A percentile compares a stretch with the other conserved stretches of the same genome.
These are phyloP conservation scores for Psettodes erumei DNA, from an alignment of 2,113 vertebrate species.

Conservation along the genomic window DNA sequence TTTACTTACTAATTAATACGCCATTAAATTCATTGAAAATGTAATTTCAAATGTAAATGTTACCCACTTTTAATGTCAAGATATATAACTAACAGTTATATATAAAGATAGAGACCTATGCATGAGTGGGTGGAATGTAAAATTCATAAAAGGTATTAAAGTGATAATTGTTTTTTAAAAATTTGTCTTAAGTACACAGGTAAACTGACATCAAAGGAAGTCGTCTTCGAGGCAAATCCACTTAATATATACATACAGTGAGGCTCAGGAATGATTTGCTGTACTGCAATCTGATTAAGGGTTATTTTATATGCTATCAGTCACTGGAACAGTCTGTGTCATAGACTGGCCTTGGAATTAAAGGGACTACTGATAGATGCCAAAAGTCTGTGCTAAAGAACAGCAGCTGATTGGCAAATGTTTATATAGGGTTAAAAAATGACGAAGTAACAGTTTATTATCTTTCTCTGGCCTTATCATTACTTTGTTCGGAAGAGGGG, in stretches of 20 bases:
- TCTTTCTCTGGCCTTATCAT: slow-evolving; percentile 19
- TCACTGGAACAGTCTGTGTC: slow-evolving; percentile 20
- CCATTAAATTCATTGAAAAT: background rate
- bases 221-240: background rate
- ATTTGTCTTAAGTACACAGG: background rate
- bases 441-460: background rate
- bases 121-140: no score
- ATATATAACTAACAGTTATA: no score
- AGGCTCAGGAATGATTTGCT: slow-evolving; percentile 24
- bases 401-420: slow-evolving; percentile 13
- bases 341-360: slow-evolving; percentile 44
- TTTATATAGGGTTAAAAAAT: slow-evolving; percentile 16
- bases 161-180: background rate
- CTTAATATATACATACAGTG: background rate
- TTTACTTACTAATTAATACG: no score
- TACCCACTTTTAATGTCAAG: background rate
- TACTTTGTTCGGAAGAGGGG: slow-evolving; percentile 11
- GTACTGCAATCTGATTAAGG: slow-evolving; percentile 55
- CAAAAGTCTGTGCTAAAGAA: slow-evolving; percentile 27
- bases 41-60: background rate
- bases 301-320: slow-evolving; percentile 36
- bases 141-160: no score
- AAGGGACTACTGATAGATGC: slow-evolving; percentile 25
- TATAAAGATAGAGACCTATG: background rate
- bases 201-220: background rate